A percentile compares a stretch with the other conserved stretches of the same genome.
Evolutionary conservation across 1,140 invertebrate species (phyloP).

Genomic region (Nautilus pompilius): DNA sequence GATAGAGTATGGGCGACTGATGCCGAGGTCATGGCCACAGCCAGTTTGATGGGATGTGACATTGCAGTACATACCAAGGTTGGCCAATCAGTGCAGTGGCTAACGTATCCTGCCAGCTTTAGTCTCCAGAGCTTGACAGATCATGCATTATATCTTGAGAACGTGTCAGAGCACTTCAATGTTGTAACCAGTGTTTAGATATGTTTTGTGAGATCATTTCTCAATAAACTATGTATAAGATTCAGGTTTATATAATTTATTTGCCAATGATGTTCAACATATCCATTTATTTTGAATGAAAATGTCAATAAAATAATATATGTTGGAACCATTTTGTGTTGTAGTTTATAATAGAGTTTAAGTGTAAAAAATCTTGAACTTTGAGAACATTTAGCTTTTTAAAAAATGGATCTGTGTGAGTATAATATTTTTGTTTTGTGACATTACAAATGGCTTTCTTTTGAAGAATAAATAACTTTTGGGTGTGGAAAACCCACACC

Average conservation of each 20-base stretch:
- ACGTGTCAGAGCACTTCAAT: neutral
- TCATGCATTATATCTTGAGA: neutral
- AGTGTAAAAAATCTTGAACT: neutral
- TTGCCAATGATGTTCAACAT: too few species aligned
- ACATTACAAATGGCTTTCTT: too few species aligned
- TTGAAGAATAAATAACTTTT: too few species aligned
- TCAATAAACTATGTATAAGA: too few species aligned
- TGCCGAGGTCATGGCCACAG: neutral
- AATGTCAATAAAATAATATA: neutral
- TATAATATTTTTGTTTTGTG: too few species aligned
- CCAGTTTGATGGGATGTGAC: neutral
- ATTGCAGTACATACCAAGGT: neutral
- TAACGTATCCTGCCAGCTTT: neutral
- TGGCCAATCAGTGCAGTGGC: neutral
- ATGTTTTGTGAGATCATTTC: too few species aligned
- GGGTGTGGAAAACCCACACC: too few species aligned
- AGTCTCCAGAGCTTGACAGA: neutral
- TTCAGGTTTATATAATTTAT: too few species aligned
- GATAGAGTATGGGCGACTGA: neutral
- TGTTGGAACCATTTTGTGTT: neutral
- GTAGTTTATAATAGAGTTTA: neutral
- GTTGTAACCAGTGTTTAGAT: neutral
- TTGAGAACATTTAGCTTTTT: too few species aligned
- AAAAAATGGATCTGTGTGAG: too few species aligned
- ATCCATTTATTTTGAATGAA: too few species aligned